phyloP scores from a whole-genome alignment of 2,888 invertebrate species.

The Amaurobius ferox region DNA sequence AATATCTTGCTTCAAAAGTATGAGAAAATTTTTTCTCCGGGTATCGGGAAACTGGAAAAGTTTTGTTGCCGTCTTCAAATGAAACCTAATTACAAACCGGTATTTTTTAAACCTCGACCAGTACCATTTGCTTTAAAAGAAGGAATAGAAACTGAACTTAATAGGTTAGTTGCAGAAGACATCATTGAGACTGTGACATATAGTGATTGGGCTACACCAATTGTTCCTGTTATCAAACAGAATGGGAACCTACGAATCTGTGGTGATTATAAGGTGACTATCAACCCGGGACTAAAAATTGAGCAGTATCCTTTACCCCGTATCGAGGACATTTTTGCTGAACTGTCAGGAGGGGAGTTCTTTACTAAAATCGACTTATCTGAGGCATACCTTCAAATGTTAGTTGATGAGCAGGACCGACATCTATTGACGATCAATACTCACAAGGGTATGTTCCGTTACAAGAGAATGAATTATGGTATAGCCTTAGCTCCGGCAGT shows the following conservation, averaged over 20 bases:
- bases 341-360: conserved; percentile 74
- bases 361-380: conserved; percentile 75
- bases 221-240: conserved; percentile 53
- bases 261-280: conserved; percentile 76
- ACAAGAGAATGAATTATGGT: conserved; percentile 10
- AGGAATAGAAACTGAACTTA: conserved; percentile 47
- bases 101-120: conserved; percentile 54
- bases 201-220: conserved; percentile 50
- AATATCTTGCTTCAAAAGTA: conserved; percentile 49
- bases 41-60: conserved; percentile 46
- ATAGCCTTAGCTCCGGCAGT: no score
- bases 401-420: conserved; percentile 75
- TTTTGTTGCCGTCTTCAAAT: conserved; percentile 54
- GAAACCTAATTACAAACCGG: conserved; percentile 53
- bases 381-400: conserved; percentile 77
- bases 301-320: conserved; percentile 76
- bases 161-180: conserved; percentile 49
- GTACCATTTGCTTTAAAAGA: conserved; percentile 52
- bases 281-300: conserved; percentile 74
- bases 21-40: conserved; percentile 46
- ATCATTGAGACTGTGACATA: conserved; percentile 49
- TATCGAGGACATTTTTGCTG: conserved; percentile 75
- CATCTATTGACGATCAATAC: conserved; percentile 76
- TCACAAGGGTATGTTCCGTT: conserved; percentile 76
- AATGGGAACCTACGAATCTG: conserved; percentile 74